phyloP scores from a whole-genome alignment of 2,888 invertebrate genomes.

The Neuroscelio doddi region DNA sequence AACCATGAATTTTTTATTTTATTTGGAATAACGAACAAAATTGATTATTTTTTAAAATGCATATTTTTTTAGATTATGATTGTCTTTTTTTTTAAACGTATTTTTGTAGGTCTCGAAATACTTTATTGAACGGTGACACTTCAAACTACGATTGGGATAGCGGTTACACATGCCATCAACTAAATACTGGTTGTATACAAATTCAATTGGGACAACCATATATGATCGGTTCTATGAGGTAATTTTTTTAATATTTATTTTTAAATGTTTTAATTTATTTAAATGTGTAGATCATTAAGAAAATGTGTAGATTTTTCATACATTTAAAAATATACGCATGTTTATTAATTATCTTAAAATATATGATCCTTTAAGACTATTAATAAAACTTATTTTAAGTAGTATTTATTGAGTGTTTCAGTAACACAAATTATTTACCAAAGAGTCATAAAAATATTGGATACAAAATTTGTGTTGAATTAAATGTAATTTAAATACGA shows the following conservation, averaged over 20 bases:
- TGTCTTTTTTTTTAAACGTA: conserved; percentile 9
- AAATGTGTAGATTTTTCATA: no score
- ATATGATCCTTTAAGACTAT: no score
- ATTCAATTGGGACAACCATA: conserved; percentile 98
- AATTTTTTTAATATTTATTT: conserved; percentile 15
- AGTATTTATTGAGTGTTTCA: no score
- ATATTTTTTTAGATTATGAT: background rate
- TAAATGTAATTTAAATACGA: no score
- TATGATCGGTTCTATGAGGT: conserved; percentile 89
- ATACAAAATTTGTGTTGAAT: no score
- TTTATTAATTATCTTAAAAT: no score
- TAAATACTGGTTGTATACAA: conserved; percentile 94
- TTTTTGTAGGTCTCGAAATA: conserved; percentile 89
- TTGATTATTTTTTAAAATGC: background rate
- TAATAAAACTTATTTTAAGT: no score
- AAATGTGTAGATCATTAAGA: background rate
- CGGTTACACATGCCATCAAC: conserved; percentile 97
- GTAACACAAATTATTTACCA: no score
- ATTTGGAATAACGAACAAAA: no score
- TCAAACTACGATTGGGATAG: conserved; percentile 98
- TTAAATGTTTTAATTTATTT: conserved; percentile 1
- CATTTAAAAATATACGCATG: no score
- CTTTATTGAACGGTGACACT: conserved; percentile 95
- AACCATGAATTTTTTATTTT: no score
- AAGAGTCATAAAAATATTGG: no score